Conservation (phyloP, 2,888 invertebrate genomes). For the Cheilosia impressa region DNA sequence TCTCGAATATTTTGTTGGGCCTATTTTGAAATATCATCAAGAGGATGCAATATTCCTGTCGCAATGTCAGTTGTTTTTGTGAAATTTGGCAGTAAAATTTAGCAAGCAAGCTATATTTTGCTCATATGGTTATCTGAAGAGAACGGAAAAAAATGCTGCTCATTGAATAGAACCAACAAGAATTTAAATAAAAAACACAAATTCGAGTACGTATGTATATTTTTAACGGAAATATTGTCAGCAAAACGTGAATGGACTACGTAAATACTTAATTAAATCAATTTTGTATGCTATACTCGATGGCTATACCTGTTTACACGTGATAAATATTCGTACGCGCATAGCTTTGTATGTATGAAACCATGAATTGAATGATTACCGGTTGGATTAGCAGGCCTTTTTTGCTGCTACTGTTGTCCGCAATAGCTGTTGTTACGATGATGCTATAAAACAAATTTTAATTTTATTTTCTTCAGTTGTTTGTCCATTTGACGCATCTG, state of each 20-base stretch:
- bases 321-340: constrained; percentile 28
- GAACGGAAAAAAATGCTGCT: constrained; percentile 20
- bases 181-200: neutral
- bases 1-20: constrained; percentile 12
- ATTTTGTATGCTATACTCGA: constrained; percentile 56
- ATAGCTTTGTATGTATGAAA: constrained; percentile 14
- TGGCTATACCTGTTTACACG: constrained; percentile 37
- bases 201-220: constrained; percentile 7
- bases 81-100: neutral
- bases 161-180: constrained; percentile 41
- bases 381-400: constrained; percentile 46
- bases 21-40: constrained; percentile 39
- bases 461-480: constrained; percentile 34
- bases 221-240: constrained; percentile 74
- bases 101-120: constrained; percentile 10
- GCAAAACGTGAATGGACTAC: constrained; percentile 68
- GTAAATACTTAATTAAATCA: constrained; percentile 65
- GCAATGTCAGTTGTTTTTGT: constrained; percentile 28
- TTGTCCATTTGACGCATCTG: constrained; percentile 58
- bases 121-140: neutral
- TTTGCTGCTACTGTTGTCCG: constrained; percentile 21
- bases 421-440: constrained; percentile 35
- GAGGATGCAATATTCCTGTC: constrained; percentile 39
- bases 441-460: constrained; percentile 24
- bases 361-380: constrained; percentile 50